These are phyloP conservation scores for Grantiella picta DNA, from an alignment of 2,113 vertebrate species.

Conservation along the genomic window DNA sequence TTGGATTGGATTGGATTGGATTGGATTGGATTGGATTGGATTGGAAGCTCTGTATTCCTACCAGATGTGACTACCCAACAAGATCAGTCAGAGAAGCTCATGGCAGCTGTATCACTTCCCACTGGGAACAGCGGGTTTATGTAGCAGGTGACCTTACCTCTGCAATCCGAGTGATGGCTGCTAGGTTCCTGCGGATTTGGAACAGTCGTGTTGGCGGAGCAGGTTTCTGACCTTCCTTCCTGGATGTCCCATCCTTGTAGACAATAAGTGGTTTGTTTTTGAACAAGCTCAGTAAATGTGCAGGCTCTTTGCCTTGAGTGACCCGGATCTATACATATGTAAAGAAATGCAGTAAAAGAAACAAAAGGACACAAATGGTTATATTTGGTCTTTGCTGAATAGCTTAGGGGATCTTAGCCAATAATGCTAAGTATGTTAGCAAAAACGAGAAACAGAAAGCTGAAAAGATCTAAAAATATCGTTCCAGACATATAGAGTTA, in stretches of 20 bases:
- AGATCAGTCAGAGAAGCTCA: not conserved
- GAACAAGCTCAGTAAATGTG: constrained; percentile 88
- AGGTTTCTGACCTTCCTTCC: constrained; percentile 71
- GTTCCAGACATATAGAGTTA: not conserved
- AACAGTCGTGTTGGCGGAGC: constrained; percentile 76
- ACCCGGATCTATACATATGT: constrained; percentile 78
- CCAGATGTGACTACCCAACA: not conserved
- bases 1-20: not conserved
- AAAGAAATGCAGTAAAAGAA: not conserved
- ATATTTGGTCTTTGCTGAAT: not conserved
- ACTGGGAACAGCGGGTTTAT: not conserved
- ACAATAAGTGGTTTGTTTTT: constrained; percentile 85
- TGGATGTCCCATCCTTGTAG: constrained; percentile 88
- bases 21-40: not conserved
- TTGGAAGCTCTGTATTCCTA: not conserved
- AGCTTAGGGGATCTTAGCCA: not conserved
- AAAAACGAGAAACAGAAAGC: not conserved
- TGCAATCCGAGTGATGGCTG: constrained; percentile 82
- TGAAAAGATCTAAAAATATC: not conserved
- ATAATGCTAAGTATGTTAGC: not conserved
- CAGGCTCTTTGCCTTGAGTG: constrained; percentile 89
- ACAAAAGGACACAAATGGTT: not conserved
- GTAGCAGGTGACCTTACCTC: constrained; percentile 74
- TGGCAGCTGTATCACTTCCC: not conserved
- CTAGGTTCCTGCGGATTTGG: constrained; percentile 86